Evolutionary conservation across 2,797 vertebrate genomes (phyloP).

Genomic region (Rhincodon typus): DNA sequence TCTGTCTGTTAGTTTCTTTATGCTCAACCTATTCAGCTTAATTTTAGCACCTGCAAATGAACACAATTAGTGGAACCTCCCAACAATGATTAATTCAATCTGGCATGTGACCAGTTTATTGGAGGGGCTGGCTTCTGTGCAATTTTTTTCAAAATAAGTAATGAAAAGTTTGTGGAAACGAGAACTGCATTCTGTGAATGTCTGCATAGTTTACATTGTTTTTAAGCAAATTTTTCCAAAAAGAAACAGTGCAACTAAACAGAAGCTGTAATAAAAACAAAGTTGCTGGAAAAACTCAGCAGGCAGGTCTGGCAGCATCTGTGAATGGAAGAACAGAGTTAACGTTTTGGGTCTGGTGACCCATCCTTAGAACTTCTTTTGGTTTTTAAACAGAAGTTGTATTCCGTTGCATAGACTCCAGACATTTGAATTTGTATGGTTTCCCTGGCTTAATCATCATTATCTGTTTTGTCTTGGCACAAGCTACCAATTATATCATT

Average conservation of each 20-base stretch:
- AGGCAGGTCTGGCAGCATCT: no score
- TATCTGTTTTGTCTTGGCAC: slow-evolving; percentile 10
- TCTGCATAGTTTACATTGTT: not conserved
- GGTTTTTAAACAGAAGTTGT: not conserved
- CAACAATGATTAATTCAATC: not conserved
- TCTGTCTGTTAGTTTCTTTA: not conserved
- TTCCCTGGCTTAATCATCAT: not conserved
- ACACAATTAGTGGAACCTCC: not conserved
- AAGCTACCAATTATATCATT: slow-evolving; percentile 20
- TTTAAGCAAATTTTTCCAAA: not conserved
- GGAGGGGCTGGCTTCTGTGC: not conserved
- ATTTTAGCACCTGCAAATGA: not conserved
- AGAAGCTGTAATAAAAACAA: not conserved
- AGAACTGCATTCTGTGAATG: not conserved
- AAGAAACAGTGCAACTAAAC: not conserved
- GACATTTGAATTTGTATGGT: not conserved
- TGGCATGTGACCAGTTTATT: not conserved
- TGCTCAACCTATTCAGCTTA: not conserved
- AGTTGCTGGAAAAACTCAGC: no score
- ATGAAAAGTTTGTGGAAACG: not conserved
- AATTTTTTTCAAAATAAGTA: not conserved
- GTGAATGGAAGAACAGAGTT: no score
- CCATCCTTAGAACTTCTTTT: no score
- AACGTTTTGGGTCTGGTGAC: no score
- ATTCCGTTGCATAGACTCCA: not conserved